Percentiles rank a stretch among this genome's conserved stretches.
Evolutionary conservation across 2,888 invertebrate genomes (phyloP).

Genomic region (Trissolcus japonicus): DNA sequence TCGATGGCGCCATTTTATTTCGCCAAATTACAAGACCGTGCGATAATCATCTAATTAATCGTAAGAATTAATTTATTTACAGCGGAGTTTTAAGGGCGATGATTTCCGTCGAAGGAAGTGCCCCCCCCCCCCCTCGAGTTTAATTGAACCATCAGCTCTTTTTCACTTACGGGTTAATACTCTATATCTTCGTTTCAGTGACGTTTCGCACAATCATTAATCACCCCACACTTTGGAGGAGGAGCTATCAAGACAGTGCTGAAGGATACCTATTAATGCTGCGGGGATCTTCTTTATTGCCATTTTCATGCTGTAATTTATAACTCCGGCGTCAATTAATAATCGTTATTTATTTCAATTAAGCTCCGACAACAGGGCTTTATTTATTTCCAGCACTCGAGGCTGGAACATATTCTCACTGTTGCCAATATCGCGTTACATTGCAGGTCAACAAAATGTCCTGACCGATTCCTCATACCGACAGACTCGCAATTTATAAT

Average conservation of each 20-base stretch:
- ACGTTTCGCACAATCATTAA: conserved; percentile 53
- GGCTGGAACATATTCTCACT: conserved; percentile 2
- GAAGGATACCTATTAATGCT: conserved; percentile 54
- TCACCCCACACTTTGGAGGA: conserved; percentile 48
- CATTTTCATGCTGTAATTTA: conserved; percentile 42
- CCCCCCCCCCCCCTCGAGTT: conserved; percentile 43
- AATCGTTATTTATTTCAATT: conserved; percentile 47
- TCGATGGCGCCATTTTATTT: conserved; percentile 4
- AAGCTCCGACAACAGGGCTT: conserved; percentile 5
- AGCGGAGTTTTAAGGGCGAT: too few relatives aligned
- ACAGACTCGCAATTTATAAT: too few relatives aligned
- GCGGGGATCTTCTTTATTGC: conserved; percentile 49
- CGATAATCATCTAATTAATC: conserved; percentile 30
- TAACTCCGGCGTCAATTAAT: conserved; percentile 41
- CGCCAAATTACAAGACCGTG: conserved; percentile 8
- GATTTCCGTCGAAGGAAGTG: conserved; percentile 48
- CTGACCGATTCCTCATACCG: too few relatives aligned
- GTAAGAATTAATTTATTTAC: conserved; percentile 35
- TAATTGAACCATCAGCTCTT: conserved; percentile 53
- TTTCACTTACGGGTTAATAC: conserved; percentile 53
- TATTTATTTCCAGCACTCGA: conserved; percentile 6
- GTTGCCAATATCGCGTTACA: background rate
- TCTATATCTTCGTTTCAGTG: conserved; percentile 51
- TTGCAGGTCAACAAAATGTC: background rate
- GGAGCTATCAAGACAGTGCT: conserved; percentile 41